Evolutionary conservation across 2,888 invertebrate species (phyloP).

Genomic region (Eudasyphora cyanicolor): DNA sequence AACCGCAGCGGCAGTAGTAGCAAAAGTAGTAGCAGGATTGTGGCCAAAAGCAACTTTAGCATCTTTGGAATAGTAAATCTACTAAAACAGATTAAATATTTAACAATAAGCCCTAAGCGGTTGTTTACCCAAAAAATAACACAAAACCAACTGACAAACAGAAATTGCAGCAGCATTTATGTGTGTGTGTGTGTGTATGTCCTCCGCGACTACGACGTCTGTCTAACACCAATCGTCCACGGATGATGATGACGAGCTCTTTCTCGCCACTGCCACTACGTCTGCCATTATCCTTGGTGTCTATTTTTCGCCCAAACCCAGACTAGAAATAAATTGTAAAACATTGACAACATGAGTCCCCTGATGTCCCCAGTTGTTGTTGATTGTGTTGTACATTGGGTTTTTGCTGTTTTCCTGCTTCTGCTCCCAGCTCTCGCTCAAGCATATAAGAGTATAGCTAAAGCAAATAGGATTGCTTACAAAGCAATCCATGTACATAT

Average conservation of each 20-base stretch:
- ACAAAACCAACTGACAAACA: background rate
- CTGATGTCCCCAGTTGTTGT: background rate
- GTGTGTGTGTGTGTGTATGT: too few species aligned
- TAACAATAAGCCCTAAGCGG: conserved; percentile 56
- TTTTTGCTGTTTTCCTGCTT: background rate
- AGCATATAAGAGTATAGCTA: too few species aligned
- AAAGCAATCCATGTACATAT: conserved; percentile 7
- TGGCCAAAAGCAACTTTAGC: background rate
- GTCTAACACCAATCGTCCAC: background rate
- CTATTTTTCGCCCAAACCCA: too few species aligned
- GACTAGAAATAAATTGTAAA: conserved; percentile 38
- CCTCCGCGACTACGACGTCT: background rate
- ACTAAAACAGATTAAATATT: conserved; percentile 52
- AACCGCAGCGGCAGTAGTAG: background rate
- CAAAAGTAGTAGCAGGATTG: background rate
- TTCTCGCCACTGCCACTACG: background rate
- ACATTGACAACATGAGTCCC: conserved; percentile 46
- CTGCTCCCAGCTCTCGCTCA: background rate
- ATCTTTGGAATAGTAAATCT: conserved; percentile 8
- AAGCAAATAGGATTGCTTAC: conserved; percentile 23
- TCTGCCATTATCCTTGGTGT: background rate
- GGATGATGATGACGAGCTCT: background rate
- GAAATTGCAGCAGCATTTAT: conserved; percentile 1
- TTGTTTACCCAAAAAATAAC: conserved; percentile 41
- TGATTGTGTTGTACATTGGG: background rate